Conservation (phyloP, 2,113 vertebrate genomes). For the Colius striatus region DNA sequence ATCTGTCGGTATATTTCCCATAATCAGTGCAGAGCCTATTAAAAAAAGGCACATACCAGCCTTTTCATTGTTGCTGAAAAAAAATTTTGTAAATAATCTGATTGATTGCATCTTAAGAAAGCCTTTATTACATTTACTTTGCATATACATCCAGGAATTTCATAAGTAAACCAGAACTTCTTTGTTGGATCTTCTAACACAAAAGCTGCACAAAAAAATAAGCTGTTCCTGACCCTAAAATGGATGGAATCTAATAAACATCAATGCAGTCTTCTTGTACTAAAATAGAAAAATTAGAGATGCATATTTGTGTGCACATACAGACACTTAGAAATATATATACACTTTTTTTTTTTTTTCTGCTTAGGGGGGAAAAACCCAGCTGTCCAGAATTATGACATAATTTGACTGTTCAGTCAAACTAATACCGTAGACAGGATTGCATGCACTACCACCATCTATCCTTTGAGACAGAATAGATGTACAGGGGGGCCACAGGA, state of each 20-base stretch:
- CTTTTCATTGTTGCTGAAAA: background rate
- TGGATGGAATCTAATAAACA: background rate
- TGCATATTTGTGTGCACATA: background rate
- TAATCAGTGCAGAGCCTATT: background rate
- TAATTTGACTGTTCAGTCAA: background rate
- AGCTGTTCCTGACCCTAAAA: background rate
- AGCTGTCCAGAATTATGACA: background rate
- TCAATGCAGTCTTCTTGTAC: fast-evolving
- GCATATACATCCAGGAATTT: background rate
- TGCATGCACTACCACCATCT: too few relatives aligned
- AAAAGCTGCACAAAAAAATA: background rate
- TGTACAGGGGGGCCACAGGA: background rate
- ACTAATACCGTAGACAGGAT: background rate
- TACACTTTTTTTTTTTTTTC: background rate
- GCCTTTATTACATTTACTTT: background rate
- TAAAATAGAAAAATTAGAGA: background rate
- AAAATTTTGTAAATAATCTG: background rate
- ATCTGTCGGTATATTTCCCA: background rate
- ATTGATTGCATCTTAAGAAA: background rate
- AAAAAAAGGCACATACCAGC: background rate
- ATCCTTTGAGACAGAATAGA: background rate
- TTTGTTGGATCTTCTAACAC: background rate
- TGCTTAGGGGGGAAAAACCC: too few relatives aligned
- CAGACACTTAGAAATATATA: background rate
- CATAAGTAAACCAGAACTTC: background rate